A percentile compares a stretch with the other conserved stretches of the same genome.
phyloP scores from a whole-genome alignment of 2,888 invertebrate genomes.

The Gymnosoma rotundatum region DNA sequence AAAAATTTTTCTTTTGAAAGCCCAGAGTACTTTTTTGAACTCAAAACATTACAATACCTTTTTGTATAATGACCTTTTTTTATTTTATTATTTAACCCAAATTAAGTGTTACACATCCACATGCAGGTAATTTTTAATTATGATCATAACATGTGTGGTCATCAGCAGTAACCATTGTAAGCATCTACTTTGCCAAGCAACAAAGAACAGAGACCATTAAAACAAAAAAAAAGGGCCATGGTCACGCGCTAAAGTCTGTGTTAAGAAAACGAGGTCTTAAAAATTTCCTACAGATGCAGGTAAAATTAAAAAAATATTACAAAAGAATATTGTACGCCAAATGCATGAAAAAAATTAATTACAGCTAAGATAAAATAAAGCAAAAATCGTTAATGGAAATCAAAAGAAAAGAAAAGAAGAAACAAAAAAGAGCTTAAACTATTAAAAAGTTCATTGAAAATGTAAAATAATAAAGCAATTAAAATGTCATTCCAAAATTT shows the following conservation, averaged over 20 bases:
- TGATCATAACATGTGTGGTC: background rate
- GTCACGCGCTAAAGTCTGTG: slow-evolving; percentile 50
- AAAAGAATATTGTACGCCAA: slow-evolving; percentile 2
- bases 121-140: slow-evolving; percentile 7
- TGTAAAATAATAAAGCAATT: slow-evolving; percentile 47
- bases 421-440: background rate
- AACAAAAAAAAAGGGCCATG: slow-evolving; percentile 29
- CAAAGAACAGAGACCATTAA: slow-evolving; percentile 1
- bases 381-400: too few relatives aligned
- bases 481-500: slow-evolving; percentile 52
- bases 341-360: too few relatives aligned
- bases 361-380: too few relatives aligned
- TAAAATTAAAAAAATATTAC: slow-evolving; percentile 44
- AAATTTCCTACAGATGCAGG: slow-evolving; percentile 7
- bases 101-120: background rate
- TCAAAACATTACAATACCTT: too few relatives aligned
- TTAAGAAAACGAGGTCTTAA: too few relatives aligned
- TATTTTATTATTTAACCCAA: slow-evolving; percentile 17
- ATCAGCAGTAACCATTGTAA: background rate
- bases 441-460: slow-evolving; percentile 37
- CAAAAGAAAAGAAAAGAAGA: too few relatives aligned
- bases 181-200: slow-evolving; percentile 1
- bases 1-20: too few relatives aligned
- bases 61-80: background rate
- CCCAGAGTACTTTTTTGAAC: too few relatives aligned